These are phyloP conservation scores for Cryptoleucopteryx plumbea DNA, from an alignment of 2,113 vertebrate genomes.

Conservation along the genomic window DNA sequence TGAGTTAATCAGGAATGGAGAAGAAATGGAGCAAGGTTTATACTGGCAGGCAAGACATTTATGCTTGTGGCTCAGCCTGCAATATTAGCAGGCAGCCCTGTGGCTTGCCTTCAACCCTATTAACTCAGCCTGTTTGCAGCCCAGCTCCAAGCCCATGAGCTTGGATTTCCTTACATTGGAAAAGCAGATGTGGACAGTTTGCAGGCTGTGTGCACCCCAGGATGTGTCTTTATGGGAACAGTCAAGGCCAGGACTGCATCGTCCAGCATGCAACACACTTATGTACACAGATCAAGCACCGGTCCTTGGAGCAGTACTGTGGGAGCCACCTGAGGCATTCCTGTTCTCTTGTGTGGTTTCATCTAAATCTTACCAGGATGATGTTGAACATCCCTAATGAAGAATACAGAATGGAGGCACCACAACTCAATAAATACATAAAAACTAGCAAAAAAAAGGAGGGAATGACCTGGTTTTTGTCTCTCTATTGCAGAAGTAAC, in stretches of 20 bases:
- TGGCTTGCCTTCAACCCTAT: not conserved
- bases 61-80: rapidly evolving
- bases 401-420: not conserved
- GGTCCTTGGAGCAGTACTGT: not conserved
- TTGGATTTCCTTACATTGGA: not conserved
- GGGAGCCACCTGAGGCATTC: not conserved
- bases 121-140: not conserved
- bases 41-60: rapidly evolving
- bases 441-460: not conserved
- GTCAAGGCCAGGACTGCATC: not conserved
- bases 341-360: not conserved
- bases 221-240: not conserved
- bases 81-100: not conserved
- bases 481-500: not conserved
- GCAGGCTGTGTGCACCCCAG: not conserved
- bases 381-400: not conserved
- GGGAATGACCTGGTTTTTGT: rapidly evolving
- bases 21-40: not conserved
- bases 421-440: not conserved
- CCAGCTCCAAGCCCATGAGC: not conserved
- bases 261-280: not conserved
- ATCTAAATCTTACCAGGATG: not conserved
- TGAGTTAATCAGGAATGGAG: not conserved
- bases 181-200: not conserved
- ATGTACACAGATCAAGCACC: not conserved